A percentile compares a stretch with the other conserved stretches of the same genome.
Evolutionary conservation across 2,888 invertebrate genomes (phyloP).

Genomic region (Flexamia atlantica): DNA sequence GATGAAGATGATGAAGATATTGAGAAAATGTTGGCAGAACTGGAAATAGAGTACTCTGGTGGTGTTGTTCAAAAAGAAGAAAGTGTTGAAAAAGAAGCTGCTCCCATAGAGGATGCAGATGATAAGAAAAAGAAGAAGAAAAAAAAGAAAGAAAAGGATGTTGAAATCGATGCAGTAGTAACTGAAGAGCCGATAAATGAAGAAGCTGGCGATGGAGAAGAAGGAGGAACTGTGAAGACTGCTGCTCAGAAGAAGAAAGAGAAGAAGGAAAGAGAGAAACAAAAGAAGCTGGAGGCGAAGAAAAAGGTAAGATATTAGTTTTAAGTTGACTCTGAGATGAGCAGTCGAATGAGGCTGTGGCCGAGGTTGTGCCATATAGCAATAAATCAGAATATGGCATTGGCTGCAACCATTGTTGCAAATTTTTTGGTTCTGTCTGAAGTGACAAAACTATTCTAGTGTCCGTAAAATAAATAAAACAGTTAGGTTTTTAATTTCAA

Average conservation of each 20-base stretch:
- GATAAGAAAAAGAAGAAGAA: slow-evolving; percentile 69
- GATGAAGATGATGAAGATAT: slow-evolving; percentile 89
- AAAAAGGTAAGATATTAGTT: slow-evolving; percentile 77
- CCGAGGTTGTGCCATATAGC: too few relatives aligned
- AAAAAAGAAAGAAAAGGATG: slow-evolving; percentile 74
- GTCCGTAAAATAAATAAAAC: too few relatives aligned
- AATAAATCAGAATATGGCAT: too few relatives aligned
- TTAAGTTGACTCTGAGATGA: too few relatives aligned
- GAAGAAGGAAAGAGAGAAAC: slow-evolving; percentile 89
- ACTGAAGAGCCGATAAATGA: slow-evolving; percentile 77
- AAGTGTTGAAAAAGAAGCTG: slow-evolving; percentile 65
- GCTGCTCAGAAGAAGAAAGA: slow-evolving; percentile 94
- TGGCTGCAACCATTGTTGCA: too few relatives aligned
- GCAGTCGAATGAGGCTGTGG: too few relatives aligned
- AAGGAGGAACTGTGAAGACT: slow-evolving; percentile 82
- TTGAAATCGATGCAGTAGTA: slow-evolving; percentile 74
- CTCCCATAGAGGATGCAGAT: slow-evolving; percentile 64
- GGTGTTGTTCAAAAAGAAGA: slow-evolving; percentile 74
- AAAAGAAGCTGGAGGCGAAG: slow-evolving; percentile 85
- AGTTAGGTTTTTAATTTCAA: too few relatives aligned
- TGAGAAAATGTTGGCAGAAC: slow-evolving; percentile 89
- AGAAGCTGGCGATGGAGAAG: slow-evolving; percentile 79
- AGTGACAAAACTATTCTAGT: too few relatives aligned
- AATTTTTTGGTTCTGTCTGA: too few relatives aligned
- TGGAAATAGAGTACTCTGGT: slow-evolving; percentile 88